These are phyloP conservation scores for Mus pahari DNA, from an alignment of 2,113 vertebrate species.

Conservation along the genomic window DNA sequence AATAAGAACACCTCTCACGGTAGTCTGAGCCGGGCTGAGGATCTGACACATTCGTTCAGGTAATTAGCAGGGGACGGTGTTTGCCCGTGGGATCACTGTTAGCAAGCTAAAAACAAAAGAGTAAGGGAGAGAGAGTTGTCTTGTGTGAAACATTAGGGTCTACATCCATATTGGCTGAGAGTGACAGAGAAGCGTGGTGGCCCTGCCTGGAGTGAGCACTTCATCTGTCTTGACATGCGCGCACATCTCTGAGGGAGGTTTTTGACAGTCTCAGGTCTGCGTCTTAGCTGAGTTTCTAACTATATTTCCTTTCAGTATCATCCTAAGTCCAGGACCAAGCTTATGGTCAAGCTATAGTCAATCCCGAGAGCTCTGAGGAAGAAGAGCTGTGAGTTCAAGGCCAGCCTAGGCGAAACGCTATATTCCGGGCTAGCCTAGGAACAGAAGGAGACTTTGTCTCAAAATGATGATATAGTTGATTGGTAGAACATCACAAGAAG, in stretches of 20 bases:
- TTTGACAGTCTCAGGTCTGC: not conserved
- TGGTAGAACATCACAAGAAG: not conserved
- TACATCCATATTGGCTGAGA: not conserved
- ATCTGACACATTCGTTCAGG: not conserved
- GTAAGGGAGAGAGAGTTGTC: not conserved
- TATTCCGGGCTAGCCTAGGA: not conserved
- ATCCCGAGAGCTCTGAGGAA: not conserved
- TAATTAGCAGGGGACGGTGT: not conserved
- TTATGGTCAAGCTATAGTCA: not conserved
- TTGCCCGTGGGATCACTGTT: not conserved
- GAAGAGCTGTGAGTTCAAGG: not conserved
- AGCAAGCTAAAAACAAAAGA: not conserved
- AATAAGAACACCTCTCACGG: not conserved
- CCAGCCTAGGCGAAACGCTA: not conserved
- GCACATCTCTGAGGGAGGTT: not conserved
- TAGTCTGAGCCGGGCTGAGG: not conserved
- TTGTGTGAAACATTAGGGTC: not conserved
- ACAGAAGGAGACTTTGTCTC: not conserved
- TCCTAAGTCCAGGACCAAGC: not conserved
- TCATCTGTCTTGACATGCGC: not conserved
- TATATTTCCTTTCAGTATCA: not conserved
- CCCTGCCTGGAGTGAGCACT: not conserved
- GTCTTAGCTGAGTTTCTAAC: slow-evolving; percentile 24
- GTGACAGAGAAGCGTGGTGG: not conserved
- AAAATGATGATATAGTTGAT: not conserved